Evolutionary conservation across 2,113 vertebrate genomes (phyloP).

Genomic region (Poeciliopsis turrubarensis): DNA sequence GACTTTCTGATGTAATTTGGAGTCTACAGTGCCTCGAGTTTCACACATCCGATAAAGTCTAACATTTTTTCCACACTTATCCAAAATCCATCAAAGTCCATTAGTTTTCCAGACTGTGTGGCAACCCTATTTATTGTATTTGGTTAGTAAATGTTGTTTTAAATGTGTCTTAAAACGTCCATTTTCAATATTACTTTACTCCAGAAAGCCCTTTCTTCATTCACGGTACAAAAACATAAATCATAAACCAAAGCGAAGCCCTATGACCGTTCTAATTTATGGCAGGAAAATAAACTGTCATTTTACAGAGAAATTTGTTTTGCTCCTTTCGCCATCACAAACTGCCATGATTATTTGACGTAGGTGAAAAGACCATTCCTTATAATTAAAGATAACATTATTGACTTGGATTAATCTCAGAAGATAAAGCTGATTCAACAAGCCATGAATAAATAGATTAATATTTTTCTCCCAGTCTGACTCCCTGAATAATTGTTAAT

Average conservation of each 20-base stretch:
- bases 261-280: conserved; percentile 46
- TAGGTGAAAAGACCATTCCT: conserved; percentile 66
- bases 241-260: conserved; percentile 19
- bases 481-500: conserved; percentile 67
- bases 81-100: not conserved
- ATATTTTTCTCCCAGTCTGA: conserved; percentile 63
- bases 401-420: conserved; percentile 76
- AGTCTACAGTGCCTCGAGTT: too few species aligned
- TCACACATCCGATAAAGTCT: not conserved
- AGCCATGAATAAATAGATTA: conserved; percentile 76
- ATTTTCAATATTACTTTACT: not conserved
- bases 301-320: conserved; percentile 49
- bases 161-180: not conserved
- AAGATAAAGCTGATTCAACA: conserved; percentile 75
- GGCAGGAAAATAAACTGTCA: conserved; percentile 53
- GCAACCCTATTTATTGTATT: not conserved
- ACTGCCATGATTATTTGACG: conserved; percentile 61
- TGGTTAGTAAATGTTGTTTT: not conserved
- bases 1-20: too few species aligned
- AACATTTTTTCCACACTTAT: not conserved
- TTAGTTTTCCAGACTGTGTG: not conserved
- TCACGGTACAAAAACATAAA: conserved; percentile 28
- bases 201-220: conserved; percentile 1
- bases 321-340: conserved; percentile 39
- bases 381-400: conserved; percentile 77